A percentile compares a stretch with the other conserved stretches of the same genome.
phyloP scores from a whole-genome alignment of 1,140 invertebrate species.

The Grapholita molesta region DNA sequence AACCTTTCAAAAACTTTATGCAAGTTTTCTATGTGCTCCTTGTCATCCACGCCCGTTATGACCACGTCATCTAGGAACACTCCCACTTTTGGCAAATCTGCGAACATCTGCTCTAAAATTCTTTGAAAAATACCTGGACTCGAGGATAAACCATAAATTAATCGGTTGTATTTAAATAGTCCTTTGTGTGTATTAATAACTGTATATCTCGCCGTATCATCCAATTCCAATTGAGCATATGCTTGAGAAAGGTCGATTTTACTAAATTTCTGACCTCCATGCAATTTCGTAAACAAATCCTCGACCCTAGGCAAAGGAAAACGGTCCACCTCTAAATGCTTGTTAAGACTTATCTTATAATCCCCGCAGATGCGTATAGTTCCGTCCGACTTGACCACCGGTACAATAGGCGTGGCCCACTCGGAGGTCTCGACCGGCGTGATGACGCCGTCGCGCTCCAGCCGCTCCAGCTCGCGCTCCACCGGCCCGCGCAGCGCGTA shows the following conservation, averaged over 20 bases:
- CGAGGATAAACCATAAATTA: too few species aligned
- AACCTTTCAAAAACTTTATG: not conserved
- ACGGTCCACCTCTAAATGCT: conserved; percentile 35
- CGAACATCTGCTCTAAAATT: conserved; percentile 4
- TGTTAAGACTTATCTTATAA: conserved; percentile 37
- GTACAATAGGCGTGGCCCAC: too few species aligned
- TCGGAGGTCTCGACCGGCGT: too few species aligned
- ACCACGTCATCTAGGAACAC: conserved; percentile 4
- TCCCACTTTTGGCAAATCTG: not conserved
- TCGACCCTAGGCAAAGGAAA: conserved; percentile 48
- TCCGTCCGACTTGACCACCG: too few species aligned
- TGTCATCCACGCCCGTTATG: not conserved
- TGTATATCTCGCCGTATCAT: too few species aligned
- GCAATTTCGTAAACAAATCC: conserved; percentile 34
- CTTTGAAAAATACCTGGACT: too few species aligned
- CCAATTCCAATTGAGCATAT: too few species aligned
- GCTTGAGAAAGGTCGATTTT: too few species aligned
- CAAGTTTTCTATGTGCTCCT: not conserved
- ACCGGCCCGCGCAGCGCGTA: conserved; percentile 34
- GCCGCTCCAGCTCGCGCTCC: conserved; percentile 15
- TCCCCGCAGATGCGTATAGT: too few species aligned
- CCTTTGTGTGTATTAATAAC: too few species aligned
- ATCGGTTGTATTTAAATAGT: too few species aligned
- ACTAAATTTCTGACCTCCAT: conserved; percentile 23
- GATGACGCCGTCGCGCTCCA: conserved; percentile 18